Base-by-base conservation (phyloP, 2,113 vertebrate genomes). In the Camelus dromedarius region DNA sequence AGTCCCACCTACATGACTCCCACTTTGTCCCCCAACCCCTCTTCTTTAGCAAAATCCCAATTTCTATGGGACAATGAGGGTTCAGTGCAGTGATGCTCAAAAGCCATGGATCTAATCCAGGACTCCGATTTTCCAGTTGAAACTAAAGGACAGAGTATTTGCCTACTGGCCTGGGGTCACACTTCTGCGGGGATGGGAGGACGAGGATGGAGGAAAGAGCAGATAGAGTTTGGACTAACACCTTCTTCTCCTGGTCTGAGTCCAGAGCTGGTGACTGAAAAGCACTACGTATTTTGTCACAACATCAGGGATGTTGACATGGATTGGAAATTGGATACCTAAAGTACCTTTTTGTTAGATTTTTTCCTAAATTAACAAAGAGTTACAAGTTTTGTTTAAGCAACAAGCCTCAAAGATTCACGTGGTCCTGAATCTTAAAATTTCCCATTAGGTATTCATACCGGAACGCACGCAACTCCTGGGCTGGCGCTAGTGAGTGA, bases 171-270 rank as follows among this genome's bases (percentile, higher is more conserved):
- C 8, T 0, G 3, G 8, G 30, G 12, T 48, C 24, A 14, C 24
- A 64, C 5, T 32, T 66, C 56, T 79, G 24, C 26, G 11, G 8
- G 52, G 38, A 48, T 24, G 42, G 26, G 28, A 93, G 52, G 24
- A 15, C 26, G 18, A 0, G 12, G 0, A 0, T 24, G 6, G 46
- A 20, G 30, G 10, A 4, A 35, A 84, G 19, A 18, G 15, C 5
- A 6, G 18, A 3, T 2, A 24, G 35, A 64, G 32, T 46, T 28
- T 32, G 30, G 19, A 19, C 12, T 62, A 12, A 38, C 2, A 42
- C 10, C 48, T 50, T 9, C 60, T 62, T 87, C 24, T 76, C 42
- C 20, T 46, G 38, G 8, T 22, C 19, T 60, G 64, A 52, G 11
- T 82, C 64, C 64, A 30, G 16, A 77, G 54, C 24, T 32, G 13